Conservation (phyloP, 2,888 invertebrate species). For the Molorchus minor region DNA sequence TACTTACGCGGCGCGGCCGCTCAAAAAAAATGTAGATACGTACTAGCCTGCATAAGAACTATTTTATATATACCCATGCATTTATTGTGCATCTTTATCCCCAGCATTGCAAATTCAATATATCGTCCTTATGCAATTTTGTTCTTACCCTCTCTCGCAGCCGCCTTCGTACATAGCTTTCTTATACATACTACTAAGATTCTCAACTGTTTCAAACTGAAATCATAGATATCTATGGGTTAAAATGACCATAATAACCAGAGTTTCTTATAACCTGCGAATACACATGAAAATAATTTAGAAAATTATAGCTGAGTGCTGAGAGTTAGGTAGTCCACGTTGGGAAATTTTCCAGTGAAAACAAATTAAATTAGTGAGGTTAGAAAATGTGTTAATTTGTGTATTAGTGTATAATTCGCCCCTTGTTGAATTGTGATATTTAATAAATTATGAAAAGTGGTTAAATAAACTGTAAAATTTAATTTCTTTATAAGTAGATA, state of each 20-base stretch:
- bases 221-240: slow-evolving; percentile 58
- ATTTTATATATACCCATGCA: slow-evolving; percentile 45
- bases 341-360: slow-evolving; percentile 31
- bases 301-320: slow-evolving; percentile 4
- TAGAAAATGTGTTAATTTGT: slow-evolving; percentile 36
- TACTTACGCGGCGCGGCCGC: slow-evolving; percentile 42
- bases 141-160: slow-evolving; percentile 44
- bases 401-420: slow-evolving; percentile 33
- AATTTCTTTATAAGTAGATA: background rate
- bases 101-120: slow-evolving; percentile 41
- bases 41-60: slow-evolving; percentile 46
- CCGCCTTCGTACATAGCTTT: slow-evolving; percentile 56
- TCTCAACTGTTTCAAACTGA: slow-evolving; percentile 60
- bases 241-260: slow-evolving; percentile 51
- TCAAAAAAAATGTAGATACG: slow-evolving; percentile 46
- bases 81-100: slow-evolving; percentile 44
- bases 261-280: slow-evolving; percentile 16
- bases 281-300: slow-evolving; percentile 17
- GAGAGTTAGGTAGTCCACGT: slow-evolving; percentile 3
- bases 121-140: slow-evolving; percentile 46
- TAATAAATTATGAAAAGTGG: slow-evolving; percentile 7
- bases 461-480: background rate
- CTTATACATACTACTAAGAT: slow-evolving; percentile 58
- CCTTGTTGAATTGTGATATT: slow-evolving; percentile 22
- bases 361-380: slow-evolving; percentile 37